Base-by-base conservation (phyloP, 2,888 invertebrate species). In the Oscheius onirici region DNA sequence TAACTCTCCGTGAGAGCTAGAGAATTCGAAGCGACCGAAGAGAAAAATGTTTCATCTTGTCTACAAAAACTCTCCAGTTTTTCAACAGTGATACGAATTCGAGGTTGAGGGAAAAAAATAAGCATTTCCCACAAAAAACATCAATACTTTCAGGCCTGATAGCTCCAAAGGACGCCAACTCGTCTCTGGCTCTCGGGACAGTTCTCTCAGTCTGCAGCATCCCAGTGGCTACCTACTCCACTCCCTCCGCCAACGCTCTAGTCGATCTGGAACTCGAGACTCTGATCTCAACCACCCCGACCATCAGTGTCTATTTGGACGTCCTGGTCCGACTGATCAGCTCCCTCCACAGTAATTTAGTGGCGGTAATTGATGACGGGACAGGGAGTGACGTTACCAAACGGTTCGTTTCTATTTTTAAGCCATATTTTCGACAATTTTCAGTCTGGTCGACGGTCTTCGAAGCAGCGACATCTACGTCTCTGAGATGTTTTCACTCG, bases 161-260 rank as follows among this genome's bases (percentile, higher is more conserved):
- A 34, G 77, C 83, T 22, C 85, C 86, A 24, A 86, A 83, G 66
- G 85, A 86, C 68, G 76, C 76, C 17, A 60, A 69, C 15, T 83
- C 84, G 3, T 80, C 86, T 8, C 68, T 76, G 43, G 76, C 79
- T 13, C 74, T 86, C 15, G 83, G 82, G 34, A 78, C 80, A 26
- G 70, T 86, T 28, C 74, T 87, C 15, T 75, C 79, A 15, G 79
- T 84, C 6, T 77, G 83, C 17, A 74, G 76, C 17, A 61, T 86
- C 34, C 83, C 84, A 15, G 80, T 85, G 2, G 83, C 79, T n/a
- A 82, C 84, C 1, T 86, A 85, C 69, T 81, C 80, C 20, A 74
- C 81, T 8, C 74, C 71, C 15, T 77, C 83, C 0, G 81, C 77
- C 49, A 79, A 83, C 63, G 81, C 80, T 6, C 71, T 83, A 46